Evolutionary conservation across 2,113 vertebrate genomes (phyloP).

Genomic region (Phodopus roborovskii): DNA sequence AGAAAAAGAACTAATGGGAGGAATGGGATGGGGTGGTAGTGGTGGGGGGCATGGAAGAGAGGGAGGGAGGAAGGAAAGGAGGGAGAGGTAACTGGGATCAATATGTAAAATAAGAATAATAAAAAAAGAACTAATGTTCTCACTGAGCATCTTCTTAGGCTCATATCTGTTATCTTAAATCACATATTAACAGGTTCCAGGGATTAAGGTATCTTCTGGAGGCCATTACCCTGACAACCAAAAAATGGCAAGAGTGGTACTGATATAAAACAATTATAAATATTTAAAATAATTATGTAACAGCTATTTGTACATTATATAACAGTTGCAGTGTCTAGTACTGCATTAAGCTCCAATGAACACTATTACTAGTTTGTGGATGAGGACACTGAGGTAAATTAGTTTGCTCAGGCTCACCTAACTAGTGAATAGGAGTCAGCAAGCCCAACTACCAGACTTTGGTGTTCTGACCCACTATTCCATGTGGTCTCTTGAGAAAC

Average conservation of each 20-base stretch:
- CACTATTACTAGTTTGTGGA: background rate
- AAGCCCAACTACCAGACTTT: background rate
- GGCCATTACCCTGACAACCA: background rate
- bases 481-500: background rate
- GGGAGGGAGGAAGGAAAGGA: no score
- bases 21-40: no score
- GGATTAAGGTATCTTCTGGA: background rate
- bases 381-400: background rate
- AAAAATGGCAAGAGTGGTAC: background rate
- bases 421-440: background rate
- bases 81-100: no score
- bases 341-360: background rate
- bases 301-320: background rate
- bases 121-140: background rate
- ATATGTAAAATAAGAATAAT: background rate
- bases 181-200: background rate
- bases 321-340: background rate
- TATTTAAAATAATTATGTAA: constrained; percentile 12
- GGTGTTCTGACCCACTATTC: background rate
- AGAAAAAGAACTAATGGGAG: background rate
- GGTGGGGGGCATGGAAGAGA: no score
- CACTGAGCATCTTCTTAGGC: background rate
- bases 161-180: background rate
- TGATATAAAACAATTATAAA: background rate
- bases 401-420: background rate